Conservation (phyloP, 2,888 invertebrate species). For the Orthonychiurus folsomi region DNA sequence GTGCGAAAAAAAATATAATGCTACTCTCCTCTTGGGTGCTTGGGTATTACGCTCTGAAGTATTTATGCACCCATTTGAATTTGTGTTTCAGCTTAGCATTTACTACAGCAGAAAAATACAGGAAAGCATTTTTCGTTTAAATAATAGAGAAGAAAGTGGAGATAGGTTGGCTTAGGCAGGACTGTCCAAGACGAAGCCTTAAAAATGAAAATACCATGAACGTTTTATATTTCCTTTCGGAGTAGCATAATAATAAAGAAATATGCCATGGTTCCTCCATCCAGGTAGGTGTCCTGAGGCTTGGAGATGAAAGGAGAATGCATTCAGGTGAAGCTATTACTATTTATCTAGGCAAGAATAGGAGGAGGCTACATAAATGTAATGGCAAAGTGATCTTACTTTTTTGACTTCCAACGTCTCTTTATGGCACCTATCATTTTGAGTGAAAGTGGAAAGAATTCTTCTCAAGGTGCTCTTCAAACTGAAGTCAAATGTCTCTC, state of each 20-base stretch:
- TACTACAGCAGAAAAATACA: background rate
- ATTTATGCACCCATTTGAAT: background rate
- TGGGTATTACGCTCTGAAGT: background rate
- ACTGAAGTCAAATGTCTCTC: background rate
- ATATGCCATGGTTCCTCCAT: background rate
- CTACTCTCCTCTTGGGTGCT: background rate
- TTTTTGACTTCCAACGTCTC: slow-evolving; percentile 39
- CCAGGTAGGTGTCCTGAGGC: too few species aligned
- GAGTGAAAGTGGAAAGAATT: background rate
- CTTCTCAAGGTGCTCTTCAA: background rate
- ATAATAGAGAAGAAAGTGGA: background rate
- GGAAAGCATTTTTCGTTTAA: background rate
- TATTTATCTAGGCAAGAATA: background rate
- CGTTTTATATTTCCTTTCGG: background rate
- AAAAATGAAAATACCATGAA: background rate
- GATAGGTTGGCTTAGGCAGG: background rate
- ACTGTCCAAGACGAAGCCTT: too few species aligned
- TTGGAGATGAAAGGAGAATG: too few species aligned
- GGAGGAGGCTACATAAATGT: background rate
- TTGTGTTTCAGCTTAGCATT: background rate
- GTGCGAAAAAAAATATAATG: background rate
- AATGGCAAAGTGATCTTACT: slow-evolving; percentile 29
- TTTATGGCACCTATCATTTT: slow-evolving; percentile 38
- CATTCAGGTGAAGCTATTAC: background rate
- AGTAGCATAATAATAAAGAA: background rate